phyloP scores from a whole-genome alignment of 2,113 vertebrate genomes.

The Actinemys pallida region DNA sequence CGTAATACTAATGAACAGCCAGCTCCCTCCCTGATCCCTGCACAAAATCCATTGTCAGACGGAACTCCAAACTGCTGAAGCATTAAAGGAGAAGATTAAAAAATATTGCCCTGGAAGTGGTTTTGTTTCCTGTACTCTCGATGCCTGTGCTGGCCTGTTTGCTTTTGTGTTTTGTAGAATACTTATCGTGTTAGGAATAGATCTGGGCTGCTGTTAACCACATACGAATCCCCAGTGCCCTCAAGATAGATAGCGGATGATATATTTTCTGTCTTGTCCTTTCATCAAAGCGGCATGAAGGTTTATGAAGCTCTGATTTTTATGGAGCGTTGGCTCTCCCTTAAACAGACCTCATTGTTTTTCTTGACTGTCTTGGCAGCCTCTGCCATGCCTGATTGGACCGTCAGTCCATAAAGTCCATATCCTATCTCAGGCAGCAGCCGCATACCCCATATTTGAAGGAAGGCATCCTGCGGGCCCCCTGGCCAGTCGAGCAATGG shows the following conservation, averaged over 20 bases:
- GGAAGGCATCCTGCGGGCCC: not conserved
- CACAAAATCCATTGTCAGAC: not conserved
- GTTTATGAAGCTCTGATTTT: not conserved
- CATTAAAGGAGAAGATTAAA: fast-evolving
- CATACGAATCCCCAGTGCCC: not conserved
- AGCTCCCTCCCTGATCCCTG: not conserved
- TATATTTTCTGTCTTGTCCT: fast-evolving
- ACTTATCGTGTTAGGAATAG: not conserved
- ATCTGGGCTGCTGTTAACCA: not conserved
- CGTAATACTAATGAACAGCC: not conserved
- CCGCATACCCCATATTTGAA: not conserved
- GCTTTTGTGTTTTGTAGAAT: not conserved
- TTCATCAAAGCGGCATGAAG: not conserved
- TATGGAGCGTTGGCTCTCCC: fast-evolving
- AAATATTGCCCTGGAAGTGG: fast-evolving
- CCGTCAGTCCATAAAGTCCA: not conserved
- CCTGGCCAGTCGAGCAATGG: not conserved
- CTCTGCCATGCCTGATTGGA: fast-evolving
- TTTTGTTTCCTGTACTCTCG: not conserved
- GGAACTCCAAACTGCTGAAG: not conserved
- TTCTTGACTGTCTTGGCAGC: not conserved
- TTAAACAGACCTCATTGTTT: not conserved
- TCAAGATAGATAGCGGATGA: fast-evolving
- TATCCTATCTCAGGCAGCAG: not conserved
- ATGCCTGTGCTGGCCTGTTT: not conserved